phyloP scores from a whole-genome alignment of 2,113 vertebrate species.

The Octodon degus region DNA sequence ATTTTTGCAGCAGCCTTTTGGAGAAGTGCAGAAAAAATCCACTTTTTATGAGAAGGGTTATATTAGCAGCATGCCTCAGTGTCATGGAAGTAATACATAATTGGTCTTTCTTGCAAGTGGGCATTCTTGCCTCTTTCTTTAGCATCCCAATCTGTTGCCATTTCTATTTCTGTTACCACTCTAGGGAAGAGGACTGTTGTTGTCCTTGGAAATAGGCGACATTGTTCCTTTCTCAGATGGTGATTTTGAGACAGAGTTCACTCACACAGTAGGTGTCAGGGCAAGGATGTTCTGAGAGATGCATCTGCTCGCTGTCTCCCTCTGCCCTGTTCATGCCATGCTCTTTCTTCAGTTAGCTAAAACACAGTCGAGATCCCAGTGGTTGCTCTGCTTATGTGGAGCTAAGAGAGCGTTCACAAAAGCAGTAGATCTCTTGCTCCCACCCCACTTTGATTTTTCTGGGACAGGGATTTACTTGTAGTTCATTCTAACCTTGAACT shows the following conservation, averaged over 20 bases:
- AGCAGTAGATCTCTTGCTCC: background rate
- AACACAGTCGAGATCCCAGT: background rate
- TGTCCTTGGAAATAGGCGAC: background rate
- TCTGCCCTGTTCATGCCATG: background rate
- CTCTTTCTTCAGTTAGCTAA: constrained; percentile 51
- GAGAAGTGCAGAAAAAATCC: background rate
- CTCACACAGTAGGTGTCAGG: too few species aligned
- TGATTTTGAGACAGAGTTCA: constrained; percentile 34
- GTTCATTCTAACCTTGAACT: background rate
- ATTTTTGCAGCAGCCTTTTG: constrained; percentile 15
- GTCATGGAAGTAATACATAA: background rate
- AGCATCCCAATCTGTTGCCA: background rate
- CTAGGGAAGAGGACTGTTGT: background rate
- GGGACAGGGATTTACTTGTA: background rate
- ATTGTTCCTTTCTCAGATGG: background rate
- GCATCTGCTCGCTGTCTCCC: background rate
- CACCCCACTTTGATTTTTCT: background rate
- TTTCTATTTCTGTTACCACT: background rate
- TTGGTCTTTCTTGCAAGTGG: background rate
- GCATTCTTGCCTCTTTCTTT: background rate
- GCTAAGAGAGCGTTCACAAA: background rate
- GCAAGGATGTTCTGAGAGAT: background rate
- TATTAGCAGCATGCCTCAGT: constrained; percentile 47
- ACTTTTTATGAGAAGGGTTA: constrained; percentile 33
- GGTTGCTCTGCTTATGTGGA: constrained; percentile 3